Evolutionary conservation across 2,888 invertebrate species (phyloP), one percentile per base, ranked within the genome.

Genomic region (Meganola albula): DNA sequence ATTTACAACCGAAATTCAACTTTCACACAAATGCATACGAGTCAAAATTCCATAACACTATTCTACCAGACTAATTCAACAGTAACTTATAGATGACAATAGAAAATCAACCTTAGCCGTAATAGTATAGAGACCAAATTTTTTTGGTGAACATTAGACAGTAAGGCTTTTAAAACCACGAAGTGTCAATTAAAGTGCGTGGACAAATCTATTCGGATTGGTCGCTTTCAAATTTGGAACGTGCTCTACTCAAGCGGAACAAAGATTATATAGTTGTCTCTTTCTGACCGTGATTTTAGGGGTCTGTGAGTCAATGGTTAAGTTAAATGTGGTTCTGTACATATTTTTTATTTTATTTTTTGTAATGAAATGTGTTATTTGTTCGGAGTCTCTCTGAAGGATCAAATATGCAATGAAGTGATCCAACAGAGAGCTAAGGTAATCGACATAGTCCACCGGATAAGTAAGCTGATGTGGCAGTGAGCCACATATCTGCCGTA

Each of bases 211-310:
- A 42, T 50, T 51, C 59, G 66, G 70, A 77, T 82, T 79, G 76
- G 79, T 44, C 54, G 58, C 65, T 79, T 75, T 77, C 78, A 82
- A 80, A 79, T 68, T 74, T 76, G 63, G 57, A 69, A 72, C 63
- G 58, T 74, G 59, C 63, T 62, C 67, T 74, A 72, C 76, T 74
- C 58, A 62, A 67, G 69, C 61, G 71, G 58, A 74, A 74, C 71
- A 35, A 38, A 40, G 40, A 46, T 39, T 40, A 30, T 71, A 65
- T 53, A 35, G 58, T 58, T 50, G 63, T 79, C 82, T 72, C 76
- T 69, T 52, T 79, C 65, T 34, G 39, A 24, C 59, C 3, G 31
- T 34, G 25, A 31, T 27, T 34, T 34, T 31, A 9, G 42, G 55
- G 58, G 54, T 47, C 60, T 3, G 53, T 35, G 3, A 1, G 14